phyloP scores from a whole-genome alignment of 2,888 invertebrate species.

The Cylloceria caligata region DNA sequence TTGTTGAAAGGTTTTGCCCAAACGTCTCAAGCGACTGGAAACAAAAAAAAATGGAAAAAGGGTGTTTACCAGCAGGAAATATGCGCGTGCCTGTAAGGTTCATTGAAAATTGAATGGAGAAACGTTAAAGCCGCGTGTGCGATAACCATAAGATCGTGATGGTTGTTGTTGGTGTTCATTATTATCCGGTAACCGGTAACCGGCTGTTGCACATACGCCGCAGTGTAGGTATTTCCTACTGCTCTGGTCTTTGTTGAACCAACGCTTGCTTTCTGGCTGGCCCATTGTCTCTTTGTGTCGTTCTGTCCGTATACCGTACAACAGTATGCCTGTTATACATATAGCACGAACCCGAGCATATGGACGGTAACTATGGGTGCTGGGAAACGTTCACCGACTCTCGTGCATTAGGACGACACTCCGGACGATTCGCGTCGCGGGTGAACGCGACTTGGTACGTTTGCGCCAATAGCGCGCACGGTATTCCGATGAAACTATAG shows the following conservation, averaged over 20 bases:
- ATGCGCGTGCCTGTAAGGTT: background rate
- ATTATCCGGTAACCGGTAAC: constrained; percentile 15
- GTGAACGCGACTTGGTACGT: constrained; percentile 22
- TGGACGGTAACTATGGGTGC: background rate
- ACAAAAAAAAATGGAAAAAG: constrained; percentile 29
- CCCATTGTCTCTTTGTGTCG: constrained; percentile 70
- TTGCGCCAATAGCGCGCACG: constrained; percentile 2
- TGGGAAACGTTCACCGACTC: constrained; percentile 28
- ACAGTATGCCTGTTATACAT: background rate
- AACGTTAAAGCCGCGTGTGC: constrained; percentile 11
- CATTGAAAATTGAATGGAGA: constrained; percentile 14
- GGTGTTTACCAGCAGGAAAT: constrained; percentile 21
- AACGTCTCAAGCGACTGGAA: background rate
- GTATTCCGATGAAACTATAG: too few relatives aligned
- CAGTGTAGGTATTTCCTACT: constrained; percentile 34
- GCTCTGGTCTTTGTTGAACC: constrained; percentile 38
- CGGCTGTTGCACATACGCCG: constrained; percentile 25
- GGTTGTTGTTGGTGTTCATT: constrained; percentile 24
- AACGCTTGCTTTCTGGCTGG: constrained; percentile 41
- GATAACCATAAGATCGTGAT: constrained; percentile 26
- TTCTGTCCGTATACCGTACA: constrained; percentile 56
- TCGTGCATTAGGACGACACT: background rate
- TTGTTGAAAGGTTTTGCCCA: constrained; percentile 38
- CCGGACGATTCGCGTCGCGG: background rate
- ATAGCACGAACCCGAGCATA: constrained; percentile 14